Base-by-base conservation (phyloP, 2,888 invertebrate genomes). In the Lithodes maja region DNA sequence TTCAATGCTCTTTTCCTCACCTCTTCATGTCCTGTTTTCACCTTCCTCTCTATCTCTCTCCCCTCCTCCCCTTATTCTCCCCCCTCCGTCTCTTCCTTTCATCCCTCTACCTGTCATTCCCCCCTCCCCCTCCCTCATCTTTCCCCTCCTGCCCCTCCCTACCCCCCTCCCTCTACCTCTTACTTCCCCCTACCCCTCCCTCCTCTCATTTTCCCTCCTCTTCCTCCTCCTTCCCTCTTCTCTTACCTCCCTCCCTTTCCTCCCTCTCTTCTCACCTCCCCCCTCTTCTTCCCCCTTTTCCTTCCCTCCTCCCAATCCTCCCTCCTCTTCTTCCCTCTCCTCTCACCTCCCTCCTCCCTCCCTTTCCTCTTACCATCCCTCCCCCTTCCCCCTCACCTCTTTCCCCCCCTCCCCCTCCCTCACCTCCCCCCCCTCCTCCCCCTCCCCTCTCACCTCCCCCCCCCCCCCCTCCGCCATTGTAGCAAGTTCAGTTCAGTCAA, bases 401-500 rank as follows among this genome's bases (percentile, higher is more conserved):
- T 49, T 52, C 53, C 52, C 52, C 17, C 7, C 75, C 71, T 9
- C 52, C 12, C 5, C 5, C 17, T 54, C n/a, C 53, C 71, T 17
- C 49, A 53, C 79, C 52, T 15, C 85, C 68, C 49, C 85, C 12
- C 55, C 74, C 52, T 75, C 9, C 54, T 15, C 53, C 77, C 68
- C n/a, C 68, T 77, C 77, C 82, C 77, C 87, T 54, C 87, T 75
- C 74, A 61, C 77, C 74, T 83, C 55, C 81, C 77, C 81, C 87
- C 81, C 83, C 81, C 87, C 75, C 82, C 77, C 54, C 61, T 61
- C 79, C 49, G 17, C 87, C 87, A 87, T 87, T 83, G 87, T 87
- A 83, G 83, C 83, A 83, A 87, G 87, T 87, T 83, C 77, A 83
- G 77, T 83, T 87, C 87, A 82, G 83, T 87, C 87, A 87, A 87